A percentile compares a stretch with the other conserved stretches of the same genome.
These are phyloP conservation scores for Megaceryle alcyon DNA, from an alignment of 2,797 vertebrate species.

Conservation along the genomic window DNA sequence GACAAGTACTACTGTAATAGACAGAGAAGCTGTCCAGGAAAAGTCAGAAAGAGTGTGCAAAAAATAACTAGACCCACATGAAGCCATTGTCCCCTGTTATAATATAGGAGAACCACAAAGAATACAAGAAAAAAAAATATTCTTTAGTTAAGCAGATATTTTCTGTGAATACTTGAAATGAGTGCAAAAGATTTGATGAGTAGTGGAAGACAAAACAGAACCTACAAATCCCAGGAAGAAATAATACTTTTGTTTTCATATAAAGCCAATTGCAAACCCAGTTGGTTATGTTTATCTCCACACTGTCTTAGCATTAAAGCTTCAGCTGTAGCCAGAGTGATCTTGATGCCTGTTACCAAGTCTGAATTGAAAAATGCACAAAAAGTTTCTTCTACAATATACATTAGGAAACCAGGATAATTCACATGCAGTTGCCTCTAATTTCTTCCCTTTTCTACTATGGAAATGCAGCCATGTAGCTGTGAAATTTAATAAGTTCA, in stretches of 20 bases:
- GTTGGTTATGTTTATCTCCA: neutral
- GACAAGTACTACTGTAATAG: neutral
- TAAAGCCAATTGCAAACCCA: neutral
- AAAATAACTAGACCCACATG: neutral
- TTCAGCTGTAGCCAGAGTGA: neutral
- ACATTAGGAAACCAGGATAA: neutral
- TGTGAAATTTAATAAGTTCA: neutral
- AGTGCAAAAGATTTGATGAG: neutral
- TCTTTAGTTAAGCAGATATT: neutral
- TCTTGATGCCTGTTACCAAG: neutral
- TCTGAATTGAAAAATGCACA: neutral
- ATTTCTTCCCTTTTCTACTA: neutral
- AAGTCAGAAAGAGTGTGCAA: neutral
- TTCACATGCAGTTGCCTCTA: neutral
- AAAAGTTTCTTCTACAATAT: neutral
- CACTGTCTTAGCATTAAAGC: neutral
- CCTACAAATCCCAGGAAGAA: neutral
- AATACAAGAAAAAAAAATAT: neutral
- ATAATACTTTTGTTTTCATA: neutral
- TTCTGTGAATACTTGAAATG: neutral
- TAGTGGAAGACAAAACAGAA: neutral
- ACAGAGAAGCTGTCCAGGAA: neutral
- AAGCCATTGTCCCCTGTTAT: neutral
- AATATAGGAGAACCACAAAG: neutral
- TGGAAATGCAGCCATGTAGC: neutral